Base-by-base conservation (phyloP, 2,113 vertebrate species). In the Carollia perspicillata region DNA sequence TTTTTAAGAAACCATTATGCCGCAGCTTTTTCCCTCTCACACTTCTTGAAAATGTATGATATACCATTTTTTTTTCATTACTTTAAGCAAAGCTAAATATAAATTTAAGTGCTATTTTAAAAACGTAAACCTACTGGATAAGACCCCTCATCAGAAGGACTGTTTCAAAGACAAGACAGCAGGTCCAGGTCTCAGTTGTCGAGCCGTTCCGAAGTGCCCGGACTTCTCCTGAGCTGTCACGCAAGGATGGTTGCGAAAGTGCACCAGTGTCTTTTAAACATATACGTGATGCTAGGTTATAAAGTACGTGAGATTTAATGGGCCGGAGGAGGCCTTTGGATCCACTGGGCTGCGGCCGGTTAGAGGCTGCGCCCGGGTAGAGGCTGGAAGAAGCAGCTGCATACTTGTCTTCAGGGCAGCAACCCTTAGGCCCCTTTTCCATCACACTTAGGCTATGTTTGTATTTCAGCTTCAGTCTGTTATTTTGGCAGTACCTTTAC, bases 171-270 rank as follows among this genome's bases (percentile, higher is more conserved):
- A 42, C 90, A 88, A 90, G 96, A 94, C 96, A 90, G 79, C 93
- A 97, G 93, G 65, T 95, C 53, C 55, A 84, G 93, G 83, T 97
- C 92, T 97, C 95, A 97, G 97, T 95, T 97, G 95, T 96, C 96
- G 98, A 95, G 96, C 96, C 94, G 94, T 97, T 98, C 97, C 98
- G 98, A 98, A 97, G 97, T 97, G 96, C 97, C 96, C 97, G 94
- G 95, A 95, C 87, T 90, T 77, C 55, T 66, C 97, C 95, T 97
- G 94, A 96, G 98, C 94, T 97, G 78, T 97, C 97, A 96, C 97
- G 94, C 92, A 97, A 97, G 98, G 97, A 95, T 97, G 93, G 94
- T 95, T 98, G 97, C 98, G 92, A 88, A 89, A 84, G 75, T 60
- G 37, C 5, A 40, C 40, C 63, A 33, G 53, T 90, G 49, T 85